A percentile compares a stretch with the other conserved stretches of the same genome.
Conservation (phyloP, 2,113 vertebrate species). For the Catagonus wagneri region DNA sequence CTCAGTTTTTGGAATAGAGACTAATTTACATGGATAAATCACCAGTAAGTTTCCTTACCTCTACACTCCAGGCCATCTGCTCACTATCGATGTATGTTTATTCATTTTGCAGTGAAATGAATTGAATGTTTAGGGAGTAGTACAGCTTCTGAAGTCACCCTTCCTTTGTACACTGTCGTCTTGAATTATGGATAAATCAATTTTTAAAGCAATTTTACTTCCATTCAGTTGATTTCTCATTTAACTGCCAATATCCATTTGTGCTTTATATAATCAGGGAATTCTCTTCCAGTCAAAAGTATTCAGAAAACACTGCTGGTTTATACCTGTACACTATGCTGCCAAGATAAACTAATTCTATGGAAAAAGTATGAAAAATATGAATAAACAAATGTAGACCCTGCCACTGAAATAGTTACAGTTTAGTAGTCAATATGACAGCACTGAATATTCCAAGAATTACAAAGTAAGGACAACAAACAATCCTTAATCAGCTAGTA, state of each 20-base stretch:
- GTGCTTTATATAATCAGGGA: not conserved
- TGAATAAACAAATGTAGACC: not conserved
- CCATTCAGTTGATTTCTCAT: not conserved
- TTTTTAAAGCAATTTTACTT: not conserved
- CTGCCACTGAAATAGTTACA: not conserved
- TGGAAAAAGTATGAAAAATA: not conserved
- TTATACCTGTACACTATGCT: not conserved
- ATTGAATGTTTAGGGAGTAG: not conserved
- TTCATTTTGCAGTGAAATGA: not conserved
- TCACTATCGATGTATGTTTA: not conserved
- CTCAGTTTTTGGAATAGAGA: not conserved
- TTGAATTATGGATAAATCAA: not conserved
- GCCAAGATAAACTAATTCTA: not conserved
- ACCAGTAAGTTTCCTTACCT: not conserved
- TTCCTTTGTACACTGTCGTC: not conserved
- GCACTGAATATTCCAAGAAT: not conserved
- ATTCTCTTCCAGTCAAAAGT: not conserved
- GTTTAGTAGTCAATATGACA: not conserved
- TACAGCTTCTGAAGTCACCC: not conserved
- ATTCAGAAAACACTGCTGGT: not conserved
- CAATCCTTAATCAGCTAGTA: not conserved
- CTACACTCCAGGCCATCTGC: not conserved
- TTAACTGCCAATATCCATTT: not conserved
- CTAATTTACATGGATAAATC: not conserved
- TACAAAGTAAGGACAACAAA: not conserved